Evolutionary conservation across 2,797 vertebrate species (phyloP).

Genomic region (Phoeniculus purpureus): DNA sequence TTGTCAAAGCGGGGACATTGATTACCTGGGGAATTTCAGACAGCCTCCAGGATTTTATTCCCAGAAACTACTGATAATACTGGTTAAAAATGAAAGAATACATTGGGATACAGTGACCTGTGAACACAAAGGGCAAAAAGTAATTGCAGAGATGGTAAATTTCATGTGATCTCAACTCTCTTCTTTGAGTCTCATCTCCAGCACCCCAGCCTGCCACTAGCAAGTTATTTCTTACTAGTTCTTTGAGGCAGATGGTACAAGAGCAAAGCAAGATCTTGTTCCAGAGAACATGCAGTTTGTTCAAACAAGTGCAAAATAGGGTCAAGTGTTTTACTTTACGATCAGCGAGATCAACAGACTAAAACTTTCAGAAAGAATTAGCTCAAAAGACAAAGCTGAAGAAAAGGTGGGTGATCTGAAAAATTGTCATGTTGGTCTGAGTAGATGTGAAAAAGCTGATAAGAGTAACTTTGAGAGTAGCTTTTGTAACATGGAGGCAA

Average conservation of each 20-base stretch:
- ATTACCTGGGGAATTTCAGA: background rate
- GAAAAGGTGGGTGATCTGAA: background rate
- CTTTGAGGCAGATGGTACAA: background rate
- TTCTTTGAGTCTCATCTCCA: background rate
- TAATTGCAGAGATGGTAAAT: background rate
- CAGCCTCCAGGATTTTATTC: background rate
- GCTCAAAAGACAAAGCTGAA: background rate
- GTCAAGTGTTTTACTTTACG: background rate
- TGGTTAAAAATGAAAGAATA: background rate
- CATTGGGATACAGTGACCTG: background rate
- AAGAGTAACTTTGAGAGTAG: background rate
- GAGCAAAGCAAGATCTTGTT: background rate
- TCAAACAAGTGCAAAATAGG: background rate
- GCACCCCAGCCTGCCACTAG: background rate
- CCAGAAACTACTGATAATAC: background rate
- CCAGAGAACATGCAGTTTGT: background rate
- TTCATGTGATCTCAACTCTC: background rate
- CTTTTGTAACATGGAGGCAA: background rate
- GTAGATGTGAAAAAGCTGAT: background rate
- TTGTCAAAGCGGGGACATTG: background rate
- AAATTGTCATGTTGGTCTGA: background rate
- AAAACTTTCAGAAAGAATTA: background rate
- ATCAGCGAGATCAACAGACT: background rate
- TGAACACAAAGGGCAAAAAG: background rate
- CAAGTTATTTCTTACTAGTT: background rate